phyloP scores from a whole-genome alignment of 2,113 vertebrate species.

The Pseudonaja textilis region DNA sequence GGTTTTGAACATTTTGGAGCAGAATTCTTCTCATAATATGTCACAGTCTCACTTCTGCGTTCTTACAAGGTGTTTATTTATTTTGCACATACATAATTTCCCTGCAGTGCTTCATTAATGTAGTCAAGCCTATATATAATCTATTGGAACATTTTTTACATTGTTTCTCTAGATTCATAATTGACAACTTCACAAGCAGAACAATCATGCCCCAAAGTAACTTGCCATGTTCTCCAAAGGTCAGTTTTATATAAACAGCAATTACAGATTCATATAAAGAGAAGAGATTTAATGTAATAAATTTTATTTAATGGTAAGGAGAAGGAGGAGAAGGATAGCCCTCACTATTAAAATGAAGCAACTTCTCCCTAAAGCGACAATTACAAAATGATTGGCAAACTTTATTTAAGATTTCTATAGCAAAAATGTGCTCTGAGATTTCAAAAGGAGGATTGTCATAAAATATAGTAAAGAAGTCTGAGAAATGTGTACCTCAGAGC shows the following conservation, averaged over 20 bases:
- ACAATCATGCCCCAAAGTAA: neutral
- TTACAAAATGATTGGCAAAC: neutral
- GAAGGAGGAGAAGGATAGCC: neutral
- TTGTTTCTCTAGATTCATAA: neutral
- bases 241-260: neutral
- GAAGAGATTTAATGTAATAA: rapidly evolving
- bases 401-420: neutral
- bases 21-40: neutral
- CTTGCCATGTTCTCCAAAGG: neutral
- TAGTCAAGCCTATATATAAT: neutral
- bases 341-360: conserved; percentile 7
- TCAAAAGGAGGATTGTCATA: neutral
- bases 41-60: neutral
- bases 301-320: neutral
- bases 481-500: neutral
- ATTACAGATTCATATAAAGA: neutral
- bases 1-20: neutral
- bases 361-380: neutral
- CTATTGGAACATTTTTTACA: rapidly evolving
- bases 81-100: neutral
- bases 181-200: neutral
- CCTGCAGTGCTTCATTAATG: neutral
- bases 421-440: neutral
- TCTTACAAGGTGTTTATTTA: neutral
- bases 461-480: neutral